Percentiles rank a stretch among this genome's conserved stretches.
Evolutionary conservation across 2,888 invertebrate genomes (phyloP).

Genomic region (Pheosia tremula): DNA sequence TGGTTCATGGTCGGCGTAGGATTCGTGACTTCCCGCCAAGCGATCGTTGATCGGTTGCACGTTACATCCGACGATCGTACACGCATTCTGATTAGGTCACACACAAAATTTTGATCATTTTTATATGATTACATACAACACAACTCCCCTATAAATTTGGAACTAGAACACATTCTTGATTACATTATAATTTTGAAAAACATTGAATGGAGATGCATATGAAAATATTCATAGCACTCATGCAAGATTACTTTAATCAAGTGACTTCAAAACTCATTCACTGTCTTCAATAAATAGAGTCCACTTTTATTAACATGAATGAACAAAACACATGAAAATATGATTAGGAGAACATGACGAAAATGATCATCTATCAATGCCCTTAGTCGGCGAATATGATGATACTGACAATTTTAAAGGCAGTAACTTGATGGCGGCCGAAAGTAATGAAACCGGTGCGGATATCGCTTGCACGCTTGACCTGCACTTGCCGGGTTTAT

Average conservation of each 20-base stretch:
- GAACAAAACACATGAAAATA: no score
- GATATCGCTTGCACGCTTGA: slow-evolving; percentile 34
- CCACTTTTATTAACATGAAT: no score
- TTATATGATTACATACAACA: slow-evolving; percentile 11
- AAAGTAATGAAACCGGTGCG: slow-evolving; percentile 31
- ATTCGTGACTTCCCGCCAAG: slow-evolving; percentile 31
- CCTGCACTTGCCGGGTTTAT: slow-evolving; percentile 42
- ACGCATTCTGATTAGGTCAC: slow-evolving; percentile 35
- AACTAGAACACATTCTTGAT: neutral
- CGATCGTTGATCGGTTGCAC: slow-evolving; percentile 12
- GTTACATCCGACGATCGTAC: slow-evolving; percentile 30
- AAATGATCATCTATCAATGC: neutral
- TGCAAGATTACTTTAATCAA: no score
- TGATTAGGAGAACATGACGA: neutral
- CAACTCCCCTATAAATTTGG: neutral
- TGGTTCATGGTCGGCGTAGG: slow-evolving; percentile 10
- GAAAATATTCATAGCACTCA: no score
- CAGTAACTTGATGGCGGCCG: slow-evolving; percentile 10
- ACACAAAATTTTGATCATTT: slow-evolving; percentile 7
- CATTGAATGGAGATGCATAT: no score
- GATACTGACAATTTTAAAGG: neutral
- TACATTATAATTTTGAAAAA: no score
- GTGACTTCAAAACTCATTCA: no score
- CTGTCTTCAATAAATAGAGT: no score
- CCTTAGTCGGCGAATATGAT: neutral